Evolutionary conservation across 1,140 invertebrate genomes (phyloP), one percentile per base, ranked within the genome.

Genomic region (Archivesica marissinica): DNA sequence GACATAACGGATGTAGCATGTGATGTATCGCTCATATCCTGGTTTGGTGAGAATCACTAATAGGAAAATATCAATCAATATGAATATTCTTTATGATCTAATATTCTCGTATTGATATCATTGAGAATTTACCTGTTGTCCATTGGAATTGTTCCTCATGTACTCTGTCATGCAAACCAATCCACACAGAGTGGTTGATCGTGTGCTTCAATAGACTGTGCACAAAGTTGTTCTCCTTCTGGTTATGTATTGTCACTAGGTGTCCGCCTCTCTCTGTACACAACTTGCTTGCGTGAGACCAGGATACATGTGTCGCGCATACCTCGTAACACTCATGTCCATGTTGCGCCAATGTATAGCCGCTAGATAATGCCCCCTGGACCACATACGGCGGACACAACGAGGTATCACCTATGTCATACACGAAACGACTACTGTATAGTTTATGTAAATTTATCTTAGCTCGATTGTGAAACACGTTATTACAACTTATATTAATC

Each of bases 71-170:
- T n/a, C n/a, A n/a, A n/a, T n/a, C n/a, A n/a, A n/a, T n/a, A n/a
- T n/a, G n/a, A n/a, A n/a, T n/a, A n/a, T n/a, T n/a, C n/a, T n/a
- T n/a, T n/a, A n/a, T n/a, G n/a, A n/a, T n/a, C n/a, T n/a, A n/a
- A n/a, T n/a, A n/a, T n/a, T n/a, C n/a, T n/a, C n/a, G n/a, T n/a
- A n/a, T n/a, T n/a, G n/a, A n/a, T n/a, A n/a, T n/a, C n/a, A n/a
- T n/a, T n/a, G n/a, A n/a, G n/a, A n/a, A n/a, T 7, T 54, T 38
- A 72, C 66, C 66, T 41, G 66, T 25, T 44, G 28, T 47, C 66
- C 66, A 72, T 17, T 72, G n/a, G 17, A 44, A 72, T 1, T 44
- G 66, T 50, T 30, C 66, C 17, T 72, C 66, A 11, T 44, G 4
- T 2, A 2, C 20, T 23, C 15, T 72, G 39, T 72, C 66, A 17